Evolutionary conservation across 2,113 vertebrate species (phyloP).

Genomic region (Charina bottae): DNA sequence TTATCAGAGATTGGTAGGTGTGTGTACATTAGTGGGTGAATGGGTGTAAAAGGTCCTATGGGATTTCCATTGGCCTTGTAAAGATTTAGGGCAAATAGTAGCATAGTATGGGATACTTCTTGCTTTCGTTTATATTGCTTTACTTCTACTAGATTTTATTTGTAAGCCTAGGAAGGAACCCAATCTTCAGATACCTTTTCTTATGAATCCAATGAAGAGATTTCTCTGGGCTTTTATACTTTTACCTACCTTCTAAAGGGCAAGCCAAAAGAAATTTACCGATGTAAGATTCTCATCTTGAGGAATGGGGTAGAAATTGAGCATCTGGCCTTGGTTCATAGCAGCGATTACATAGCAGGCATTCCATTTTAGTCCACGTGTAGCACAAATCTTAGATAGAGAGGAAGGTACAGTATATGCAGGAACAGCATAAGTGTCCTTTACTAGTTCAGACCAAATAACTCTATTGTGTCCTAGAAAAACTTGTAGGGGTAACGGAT

Average conservation of each 20-base stretch:
- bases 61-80: conserved; percentile 1
- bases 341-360: not conserved
- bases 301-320: not conserved
- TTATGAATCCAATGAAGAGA: not conserved
- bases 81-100: conserved; percentile 8
- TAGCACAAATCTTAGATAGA: not conserved
- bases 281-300: not conserved
- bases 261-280: not conserved
- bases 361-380: not conserved
- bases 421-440: not conserved
- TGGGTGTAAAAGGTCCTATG: not conserved
- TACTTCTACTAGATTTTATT: not conserved
- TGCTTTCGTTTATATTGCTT: not conserved
- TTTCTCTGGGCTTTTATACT: not conserved
- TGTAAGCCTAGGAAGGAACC: not conserved
- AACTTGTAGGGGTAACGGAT: not conserved
- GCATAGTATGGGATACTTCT: conserved; percentile 2
- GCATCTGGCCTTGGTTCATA: not conserved
- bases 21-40: conserved; percentile 20
- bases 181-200: not conserved
- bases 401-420: not conserved
- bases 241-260: not conserved
- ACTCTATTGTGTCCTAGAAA: not conserved
- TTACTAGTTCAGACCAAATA: not conserved
- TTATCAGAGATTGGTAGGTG: conserved; percentile 9